Evolutionary conservation across 1,140 invertebrate species (phyloP), one percentile per base, ranked within the genome.

Genomic region (Diploscapter pachys): DNA sequence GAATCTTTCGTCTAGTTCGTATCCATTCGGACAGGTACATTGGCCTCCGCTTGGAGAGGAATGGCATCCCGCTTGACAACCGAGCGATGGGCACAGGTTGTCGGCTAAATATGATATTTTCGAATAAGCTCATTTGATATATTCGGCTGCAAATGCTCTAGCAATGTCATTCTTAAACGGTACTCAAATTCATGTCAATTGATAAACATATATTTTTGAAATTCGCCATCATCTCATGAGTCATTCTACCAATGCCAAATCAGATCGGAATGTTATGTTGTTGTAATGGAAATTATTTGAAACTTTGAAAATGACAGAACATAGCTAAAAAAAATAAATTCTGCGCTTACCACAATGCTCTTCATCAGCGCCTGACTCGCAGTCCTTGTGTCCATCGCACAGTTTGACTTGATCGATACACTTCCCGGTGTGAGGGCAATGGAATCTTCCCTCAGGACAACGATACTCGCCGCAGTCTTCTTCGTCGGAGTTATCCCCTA

Each of bases 361-460:
- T 87, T 98, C 95, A 85, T 98, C 96, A 11, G 92, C 91, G 13
- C 91, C 91, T 85, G 96, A 93, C 56, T 91, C 90, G 83, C 95
- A 98, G 85, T 98, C 94, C 48, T 89, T 87, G 78, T 92, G 92
- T 0, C 91, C 92, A 85, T 98, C 93, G 86, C 96, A 98, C 0
- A 98, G 89, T 83, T 93, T 91, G 2, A 90, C 89, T 75, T 92
- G 90, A 5, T 92, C 90, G 72, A 98, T 96, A 82, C 96, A 98
- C 78, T 93, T 91, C 90, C 83, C 91, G 68, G 87, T 87, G 51
- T 81, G 89, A 0, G 93, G 92, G 85, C 94, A 96, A 9, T 93
- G 89, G 87, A 94, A 96, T 87, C 95, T 94, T 79, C 93, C 92
- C 74, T 92, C 92, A 6, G 93, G 92, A 88, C 95, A 98, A 11